Conservation (phyloP, 2,113 vertebrate genomes). For the Gobius niger region DNA sequence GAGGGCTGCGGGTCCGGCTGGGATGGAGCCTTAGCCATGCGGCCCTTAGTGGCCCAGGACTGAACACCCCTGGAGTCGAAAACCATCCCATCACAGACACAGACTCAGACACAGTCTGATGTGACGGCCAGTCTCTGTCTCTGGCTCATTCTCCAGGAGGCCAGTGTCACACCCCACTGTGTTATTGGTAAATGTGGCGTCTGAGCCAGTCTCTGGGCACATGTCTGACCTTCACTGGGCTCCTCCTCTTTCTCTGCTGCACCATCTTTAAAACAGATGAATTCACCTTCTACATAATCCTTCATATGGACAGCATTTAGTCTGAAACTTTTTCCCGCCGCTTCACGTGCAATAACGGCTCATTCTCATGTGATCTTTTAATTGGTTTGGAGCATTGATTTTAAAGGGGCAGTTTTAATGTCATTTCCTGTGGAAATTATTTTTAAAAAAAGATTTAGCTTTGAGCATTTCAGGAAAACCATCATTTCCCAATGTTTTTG, state of each 20-base stretch:
- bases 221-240: background rate
- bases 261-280: background rate
- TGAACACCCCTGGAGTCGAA: constrained; percentile 4
- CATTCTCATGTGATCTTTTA: constrained; percentile 68
- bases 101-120: background rate
- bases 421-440: constrained; percentile 98
- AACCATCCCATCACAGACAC: background rate
- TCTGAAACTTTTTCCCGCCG: constrained; percentile 59
- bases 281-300: constrained; percentile 44
- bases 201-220: background rate
- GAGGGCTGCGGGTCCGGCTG: constrained; percentile 71
- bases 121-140: no score
- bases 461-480: constrained; percentile 59
- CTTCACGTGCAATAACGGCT: constrained; percentile 73
- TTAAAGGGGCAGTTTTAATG: constrained; percentile 67
- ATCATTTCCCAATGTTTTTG: constrained; percentile 55
- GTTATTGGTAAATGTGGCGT: background rate
- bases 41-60: constrained; percentile 34
- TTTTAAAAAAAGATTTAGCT: constrained; percentile 60
- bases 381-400: constrained; percentile 73
- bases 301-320: constrained; percentile 37
- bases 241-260: background rate
- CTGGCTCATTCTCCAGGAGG: background rate
- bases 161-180: background rate
- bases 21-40: constrained; percentile 67